Base-by-base conservation (phyloP, 1,140 invertebrate genomes). In the Tetraneura akinire region DNA sequence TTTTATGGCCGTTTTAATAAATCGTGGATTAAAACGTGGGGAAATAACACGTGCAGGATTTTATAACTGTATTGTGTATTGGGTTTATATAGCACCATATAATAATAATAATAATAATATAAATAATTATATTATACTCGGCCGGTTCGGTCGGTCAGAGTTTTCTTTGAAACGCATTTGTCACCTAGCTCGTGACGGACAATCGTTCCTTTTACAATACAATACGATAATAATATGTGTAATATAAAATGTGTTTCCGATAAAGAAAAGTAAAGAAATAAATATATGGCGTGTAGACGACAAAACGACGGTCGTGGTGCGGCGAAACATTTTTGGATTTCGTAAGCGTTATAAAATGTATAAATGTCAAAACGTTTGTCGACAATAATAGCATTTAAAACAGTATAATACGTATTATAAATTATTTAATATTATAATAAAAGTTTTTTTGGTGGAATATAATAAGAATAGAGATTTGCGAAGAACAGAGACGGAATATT, bases 1-100 rank as follows among this genome's bases (percentile, higher is more conserved):
- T 71, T 71, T 51, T 51, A 71, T 29, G 18, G 16, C 23, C 45
- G 16, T 71, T 71, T 71, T n/a, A 51, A 71, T 71, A 51, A n/a
- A 71, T 11, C 9, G 3, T 18, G 9, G 9, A 51, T 51, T 0
- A 42, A 37, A 42, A 66, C n/a, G 18, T 18, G 10, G 11, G 10
- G 18, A 21, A 13, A 13, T 10, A 53, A 18, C n/a, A 47, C 13
- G 45, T 47, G 13, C n/a, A 53, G 51, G n/a, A 66, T 37, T 42
- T 66, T 21, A 42, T 66, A 11, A 66, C n/a, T 66, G 32, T 64
- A 42, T 64, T 42, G 18, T 32, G 18, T 16, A 1, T 14, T 14
- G 13, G 26, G 5, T 16, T 57, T 14, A 21, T 21, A 53, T n/a
- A 21, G 3, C 21, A 57, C 23, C 26, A 60, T 60, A 16, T 60